Evolutionary conservation across 1,140 invertebrate species (phyloP), one percentile per base, ranked within the genome.

Genomic region (Brachionus angularis): DNA sequence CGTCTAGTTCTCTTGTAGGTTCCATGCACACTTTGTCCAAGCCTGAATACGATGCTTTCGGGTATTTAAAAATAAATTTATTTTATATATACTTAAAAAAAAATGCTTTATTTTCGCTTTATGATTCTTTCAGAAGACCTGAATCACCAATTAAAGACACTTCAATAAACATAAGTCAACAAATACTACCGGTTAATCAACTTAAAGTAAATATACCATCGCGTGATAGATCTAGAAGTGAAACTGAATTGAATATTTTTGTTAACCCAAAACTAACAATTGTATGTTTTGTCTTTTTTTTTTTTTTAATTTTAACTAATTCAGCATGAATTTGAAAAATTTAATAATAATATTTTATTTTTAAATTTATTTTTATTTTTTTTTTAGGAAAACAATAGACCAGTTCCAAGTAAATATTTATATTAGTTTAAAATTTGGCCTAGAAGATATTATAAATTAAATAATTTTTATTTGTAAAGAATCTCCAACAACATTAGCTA

Each of bases 171-270:
- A 58, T 58, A 4, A 67, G 62, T 49, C 62, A 67, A 33, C 62
- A 67, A 50, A 67, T 67, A 12, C 62, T 67, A 47, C 62, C 62
- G 1, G 62, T 67, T 23, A 67, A 67, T 67, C 62, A 67, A 21
- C 42, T 67, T 7, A 67, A 67, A 67, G 62, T 67, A 46, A 67
- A 27, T 27, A 50, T 67, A 34, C 62, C 62, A 67, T 67, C 42
- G 42, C 42, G 62, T 47, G 62, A 67, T 31, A 29, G 62, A 67
- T 67, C 62, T 33, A 39, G 62, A 14, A 67, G 62, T 50, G 62
- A 67, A 27, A 67, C 62, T 47, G 62, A 67, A 10, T 42, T 67
- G 16, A 67, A 67, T n/a, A 46, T 67, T 46, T 67, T 34, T 27
- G 42, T 67, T 47, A 50, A 67, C 27, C 42, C 62, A 36, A 67